phyloP scores from a whole-genome alignment of 1,140 invertebrate genomes.

The Heliothis subflexa region DNA sequence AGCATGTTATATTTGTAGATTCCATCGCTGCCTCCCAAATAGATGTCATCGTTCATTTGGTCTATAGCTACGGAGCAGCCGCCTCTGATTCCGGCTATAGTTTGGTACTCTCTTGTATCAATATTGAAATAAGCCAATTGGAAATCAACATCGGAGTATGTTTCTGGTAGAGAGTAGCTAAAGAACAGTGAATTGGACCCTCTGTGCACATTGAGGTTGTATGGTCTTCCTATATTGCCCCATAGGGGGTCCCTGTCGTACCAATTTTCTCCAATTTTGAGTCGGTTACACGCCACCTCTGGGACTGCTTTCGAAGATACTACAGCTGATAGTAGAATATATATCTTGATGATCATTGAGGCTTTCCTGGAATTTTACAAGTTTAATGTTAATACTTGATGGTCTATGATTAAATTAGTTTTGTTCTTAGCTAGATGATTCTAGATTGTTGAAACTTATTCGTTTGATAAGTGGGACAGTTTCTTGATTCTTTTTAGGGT shows the following conservation, averaged over 20 bases:
- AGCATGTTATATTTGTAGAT: conserved; percentile 75
- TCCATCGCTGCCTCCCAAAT: conserved; percentile 70
- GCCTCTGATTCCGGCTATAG: conserved; percentile 66
- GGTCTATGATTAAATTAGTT: too few species aligned
- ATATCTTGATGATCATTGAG: conserved; percentile 27
- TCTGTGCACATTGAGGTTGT: conserved; percentile 70
- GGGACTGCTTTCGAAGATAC: conserved; percentile 13
- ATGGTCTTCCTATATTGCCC: conserved; percentile 62
- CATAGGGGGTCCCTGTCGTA: conserved; percentile 64
- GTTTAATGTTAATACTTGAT: neutral
- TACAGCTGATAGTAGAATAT: neutral
- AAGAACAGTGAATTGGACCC: conserved; percentile 68
- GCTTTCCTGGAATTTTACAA: conserved; percentile 24
- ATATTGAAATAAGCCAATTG: conserved; percentile 68
- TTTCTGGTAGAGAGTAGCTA: conserved; percentile 65
- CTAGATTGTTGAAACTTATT: too few species aligned
- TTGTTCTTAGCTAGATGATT: too few species aligned
- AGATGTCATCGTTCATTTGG: conserved; percentile 69
- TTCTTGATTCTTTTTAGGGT: too few species aligned
- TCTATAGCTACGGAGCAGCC: conserved; percentile 72
- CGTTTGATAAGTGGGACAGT: too few species aligned
- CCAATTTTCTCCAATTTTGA: conserved; percentile 65
- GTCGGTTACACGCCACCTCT: conserved; percentile 59
- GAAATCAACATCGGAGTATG: conserved; percentile 69
- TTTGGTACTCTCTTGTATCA: conserved; percentile 64